Evolutionary conservation across 2,888 invertebrate genomes (phyloP), one percentile per base, ranked within the genome.

Genomic region (Clunio marinus): DNA sequence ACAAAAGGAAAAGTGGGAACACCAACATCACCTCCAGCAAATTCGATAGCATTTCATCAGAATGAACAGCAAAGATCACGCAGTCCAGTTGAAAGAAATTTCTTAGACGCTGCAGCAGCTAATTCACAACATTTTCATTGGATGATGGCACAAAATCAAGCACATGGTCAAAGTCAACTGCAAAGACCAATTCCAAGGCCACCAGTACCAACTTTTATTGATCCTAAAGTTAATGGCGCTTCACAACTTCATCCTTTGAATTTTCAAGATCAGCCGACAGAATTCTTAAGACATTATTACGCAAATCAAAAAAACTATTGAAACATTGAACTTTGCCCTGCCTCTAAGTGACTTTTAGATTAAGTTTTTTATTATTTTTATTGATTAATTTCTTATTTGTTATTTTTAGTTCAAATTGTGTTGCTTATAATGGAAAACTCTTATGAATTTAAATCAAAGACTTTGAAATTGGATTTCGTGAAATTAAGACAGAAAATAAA

Each of bases 171-270:
- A 20, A 25, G 25, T 27, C 57, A 25, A 10, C 57, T 25, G 13
- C 57, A 57, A 13, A 24, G 57, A 25, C 57, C 57, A 2, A 57
- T 57, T 25, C 57, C 57, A 13, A 24, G 57, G 22, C 57, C 57
- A 27, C 57, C 57, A 27, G 27, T 57, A 3, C 57, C 57, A 27
- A 13, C 57, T 2, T 57, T 57, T n/a, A 51, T 22, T 22, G 45
- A 45, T 45, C 8, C 51, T 2, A 51, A 51, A 22, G 2, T 22
- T 4, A 51, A 51, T 22, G 51, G 51, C 25, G n/a, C 57, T 8
- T 8, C n/a, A 4, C 57, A 57, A 57, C 25, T 13, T 13, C 57
- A 20, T 7, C 25, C 27, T 5, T 13, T 27, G 4, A 13, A 2
- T 4, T 27, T 24, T 27, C 27, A 57, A 57, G n/a, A 57, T 5